phyloP scores from a whole-genome alignment of 2,797 vertebrate genomes.

The Enteromius mattozi region DNA sequence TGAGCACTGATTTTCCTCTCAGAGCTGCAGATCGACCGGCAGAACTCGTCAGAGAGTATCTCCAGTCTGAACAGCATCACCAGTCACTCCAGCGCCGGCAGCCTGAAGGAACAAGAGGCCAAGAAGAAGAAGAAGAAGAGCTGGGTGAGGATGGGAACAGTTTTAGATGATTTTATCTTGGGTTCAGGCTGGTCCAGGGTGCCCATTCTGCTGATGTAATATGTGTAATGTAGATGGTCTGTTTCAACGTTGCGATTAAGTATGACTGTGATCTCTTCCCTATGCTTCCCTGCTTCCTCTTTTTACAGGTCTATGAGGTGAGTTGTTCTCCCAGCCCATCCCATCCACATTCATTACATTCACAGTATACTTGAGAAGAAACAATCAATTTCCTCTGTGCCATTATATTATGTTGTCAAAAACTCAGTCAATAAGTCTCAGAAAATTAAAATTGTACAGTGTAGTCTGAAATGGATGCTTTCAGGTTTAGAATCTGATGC shows the following conservation, averaged over 20 bases:
- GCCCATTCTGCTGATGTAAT: not conserved
- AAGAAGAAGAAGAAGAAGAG: slow-evolving; percentile 99
- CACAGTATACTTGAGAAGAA: not conserved
- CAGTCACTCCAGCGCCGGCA: slow-evolving; percentile 92
- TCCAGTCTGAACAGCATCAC: slow-evolving; percentile 93
- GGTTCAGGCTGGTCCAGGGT: not conserved
- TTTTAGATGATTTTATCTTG: not conserved
- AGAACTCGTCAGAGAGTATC: slow-evolving; percentile 98
- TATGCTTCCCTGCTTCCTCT: slow-evolving; percentile 88
- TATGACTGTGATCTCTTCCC: slow-evolving; percentile 80
- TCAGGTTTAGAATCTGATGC: not conserved
- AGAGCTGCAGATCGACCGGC: slow-evolving; percentile 93
- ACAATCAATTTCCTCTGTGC: not conserved
- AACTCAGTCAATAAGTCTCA: slow-evolving; percentile 5
- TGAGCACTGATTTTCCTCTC: not conserved
- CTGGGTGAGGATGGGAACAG: slow-evolving; percentile 83
- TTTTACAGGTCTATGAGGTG: slow-evolving; percentile 96
- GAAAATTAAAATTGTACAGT: not conserved
- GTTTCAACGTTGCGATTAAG: slow-evolving; percentile 67
- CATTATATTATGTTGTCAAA: not conserved
- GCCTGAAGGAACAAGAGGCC: slow-evolving; percentile 91
- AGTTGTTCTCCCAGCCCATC: slow-evolving; percentile 66
- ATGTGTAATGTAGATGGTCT: slow-evolving; percentile 33
- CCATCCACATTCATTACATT: slow-evolving; percentile 13
- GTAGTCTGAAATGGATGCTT: not conserved